These are phyloP conservation scores for Prionace glauca DNA, from an alignment of 2,797 vertebrate genomes.

Conservation along the genomic window DNA sequence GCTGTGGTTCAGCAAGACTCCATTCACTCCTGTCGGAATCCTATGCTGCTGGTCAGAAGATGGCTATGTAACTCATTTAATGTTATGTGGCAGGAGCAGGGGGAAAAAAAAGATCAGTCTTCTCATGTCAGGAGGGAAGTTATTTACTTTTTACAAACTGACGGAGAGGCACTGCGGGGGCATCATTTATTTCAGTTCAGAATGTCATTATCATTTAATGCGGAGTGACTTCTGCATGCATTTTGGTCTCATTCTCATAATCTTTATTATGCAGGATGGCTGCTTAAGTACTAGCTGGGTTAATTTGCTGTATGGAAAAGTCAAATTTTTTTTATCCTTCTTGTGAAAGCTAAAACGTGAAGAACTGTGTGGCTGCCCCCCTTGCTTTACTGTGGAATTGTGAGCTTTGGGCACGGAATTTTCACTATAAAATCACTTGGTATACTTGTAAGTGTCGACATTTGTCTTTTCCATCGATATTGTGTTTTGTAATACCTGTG, in stretches of 20 bases:
- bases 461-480: neutral
- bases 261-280: slow-evolving; percentile 42
- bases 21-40: slow-evolving; percentile 43
- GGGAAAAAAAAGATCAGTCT: slow-evolving; percentile 51
- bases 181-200: slow-evolving; percentile 65
- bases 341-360: neutral
- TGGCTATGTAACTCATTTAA: slow-evolving; percentile 63
- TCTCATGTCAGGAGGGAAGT: slow-evolving; percentile 64
- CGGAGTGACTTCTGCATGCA: slow-evolving; percentile 51
- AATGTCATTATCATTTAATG: slow-evolving; percentile 62
- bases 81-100: slow-evolving; percentile 57
- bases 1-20: slow-evolving; percentile 23
- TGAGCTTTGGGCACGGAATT: slow-evolving; percentile 9
- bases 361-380: neutral
- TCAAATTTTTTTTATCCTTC: neutral
- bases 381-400: neutral
- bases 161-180: slow-evolving; percentile 66
- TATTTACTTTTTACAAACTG: slow-evolving; percentile 73
- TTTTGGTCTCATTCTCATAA: slow-evolving; percentile 48
- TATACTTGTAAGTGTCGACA: neutral
- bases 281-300: slow-evolving; percentile 40
- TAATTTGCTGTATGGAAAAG: slow-evolving; percentile 12
- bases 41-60: slow-evolving; percentile 49
- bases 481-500: slow-evolving; percentile 1
- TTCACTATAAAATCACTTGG: neutral